Evolutionary conservation across 2,888 invertebrate species (phyloP), one percentile per base, ranked within the genome.

Genomic region (Sepiola atlantica): DNA sequence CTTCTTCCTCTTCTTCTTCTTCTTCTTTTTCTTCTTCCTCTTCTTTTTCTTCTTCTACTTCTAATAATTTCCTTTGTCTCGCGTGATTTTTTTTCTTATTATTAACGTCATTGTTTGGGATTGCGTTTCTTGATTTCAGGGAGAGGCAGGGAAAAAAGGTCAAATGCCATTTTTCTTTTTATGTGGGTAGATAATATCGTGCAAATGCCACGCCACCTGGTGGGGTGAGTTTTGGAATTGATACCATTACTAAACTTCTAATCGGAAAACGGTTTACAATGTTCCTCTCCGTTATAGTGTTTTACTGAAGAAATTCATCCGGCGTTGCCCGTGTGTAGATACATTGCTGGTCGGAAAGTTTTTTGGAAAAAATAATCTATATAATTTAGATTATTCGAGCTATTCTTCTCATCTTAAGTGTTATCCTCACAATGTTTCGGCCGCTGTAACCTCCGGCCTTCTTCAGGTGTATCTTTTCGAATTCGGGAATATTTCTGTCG

Each of bases 181-280:
- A 77, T 77, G 32, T 18, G 1, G 77, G 14, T 32, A 32, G 77
- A n/a, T 32, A 77, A 12, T 16, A 77, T 45, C 8, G 45, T 77
- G 14, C 77, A 77, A 77, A n/a, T 77, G n/a, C 77, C n/a, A 77
- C 77, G n/a, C n/a, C 77, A 77, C 77, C 77, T 77, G 77, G 77
- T 32, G n/a, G n/a, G n/a, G n/a, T 77, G n/a, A 77, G 77, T 32
- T 45, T 77, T 32, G 77, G 16, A 77, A 20, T 77, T 0, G 32
- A 77, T 77, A n/a, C n/a, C n/a, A n/a, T 77, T 77, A n/a, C 77
- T 16, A n/a, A 77, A 32, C 32, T n/a, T 77, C 77, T n/a, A n/a
- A 14, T 32, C 77, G 18, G n/a, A 32, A 2, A 77, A 77, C n/a
- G 16, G n/a, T 12, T 77, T 14, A n/a, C 77, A 77, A 77, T n/a